A percentile compares a stretch with the other conserved stretches of the same genome.
These are phyloP conservation scores for Meandrusa payeni DNA, from an alignment of 2,888 invertebrate species.

Conservation along the genomic window DNA sequence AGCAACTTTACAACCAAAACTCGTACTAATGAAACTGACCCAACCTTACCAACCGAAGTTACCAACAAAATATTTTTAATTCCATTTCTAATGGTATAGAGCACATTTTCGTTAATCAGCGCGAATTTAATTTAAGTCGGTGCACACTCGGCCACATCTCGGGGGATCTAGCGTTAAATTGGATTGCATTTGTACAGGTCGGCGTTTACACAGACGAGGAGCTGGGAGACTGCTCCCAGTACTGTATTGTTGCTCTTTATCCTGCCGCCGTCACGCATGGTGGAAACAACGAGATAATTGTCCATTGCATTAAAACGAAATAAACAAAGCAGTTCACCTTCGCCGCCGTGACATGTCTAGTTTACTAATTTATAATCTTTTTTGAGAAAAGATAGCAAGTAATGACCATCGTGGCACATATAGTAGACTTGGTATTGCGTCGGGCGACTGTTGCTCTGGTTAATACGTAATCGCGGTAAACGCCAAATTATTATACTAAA, in stretches of 20 bases:
- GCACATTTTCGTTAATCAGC: constrained; percentile 38
- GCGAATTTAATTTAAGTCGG: constrained; percentile 24
- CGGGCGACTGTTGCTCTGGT: no score
- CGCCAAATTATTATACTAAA: no score
- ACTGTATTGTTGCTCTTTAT: neutral
- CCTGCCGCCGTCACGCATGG: no score
- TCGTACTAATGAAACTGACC: constrained; percentile 26
- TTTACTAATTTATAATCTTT: no score
- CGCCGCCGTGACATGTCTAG: no score
- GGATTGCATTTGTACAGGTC: constrained; percentile 22
- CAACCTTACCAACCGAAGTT: neutral
- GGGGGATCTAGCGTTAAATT: constrained; percentile 22
- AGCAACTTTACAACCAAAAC: constrained; percentile 27
- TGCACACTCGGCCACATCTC: constrained; percentile 19
- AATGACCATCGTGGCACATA: no score
- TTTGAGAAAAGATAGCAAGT: no score
- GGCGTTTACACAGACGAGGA: constrained; percentile 14
- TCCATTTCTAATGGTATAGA: constrained; percentile 30
- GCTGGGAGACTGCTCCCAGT: neutral
- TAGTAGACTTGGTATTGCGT: no score
- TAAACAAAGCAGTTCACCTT: no score
- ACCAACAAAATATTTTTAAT: constrained; percentile 30
- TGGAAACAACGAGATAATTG: no score
- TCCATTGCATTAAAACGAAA: no score
- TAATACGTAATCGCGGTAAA: no score